Conservation (phyloP, 2,888 invertebrate species). For the Noctua comes region DNA sequence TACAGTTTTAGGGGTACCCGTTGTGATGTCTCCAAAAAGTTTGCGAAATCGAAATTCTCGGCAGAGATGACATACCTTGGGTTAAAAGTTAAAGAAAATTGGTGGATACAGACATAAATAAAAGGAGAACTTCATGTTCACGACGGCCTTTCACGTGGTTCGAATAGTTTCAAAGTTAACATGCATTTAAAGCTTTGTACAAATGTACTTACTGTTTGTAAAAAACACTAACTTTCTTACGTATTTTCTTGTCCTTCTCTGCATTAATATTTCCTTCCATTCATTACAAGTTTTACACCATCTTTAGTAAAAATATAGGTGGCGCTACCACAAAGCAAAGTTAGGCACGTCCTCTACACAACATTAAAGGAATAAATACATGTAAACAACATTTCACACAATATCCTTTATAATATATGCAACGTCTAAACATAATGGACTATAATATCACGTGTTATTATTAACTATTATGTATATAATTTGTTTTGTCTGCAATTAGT, state of each 20-base stretch:
- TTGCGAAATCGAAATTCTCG: neutral
- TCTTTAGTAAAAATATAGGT: neutral
- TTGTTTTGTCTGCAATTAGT: constrained; percentile 39
- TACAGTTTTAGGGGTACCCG: too few relatives aligned
- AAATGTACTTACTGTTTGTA: too few relatives aligned
- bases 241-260: neutral
- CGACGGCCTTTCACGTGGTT: neutral
- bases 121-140: neutral
- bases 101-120: neutral
- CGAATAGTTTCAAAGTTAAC: neutral
- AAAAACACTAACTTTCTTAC: too few relatives aligned
- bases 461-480: constrained; percentile 10
- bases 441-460: constrained; percentile 27
- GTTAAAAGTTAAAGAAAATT: neutral
- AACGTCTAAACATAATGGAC: constrained; percentile 52
- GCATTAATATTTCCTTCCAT: neutral
- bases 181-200: neutral
- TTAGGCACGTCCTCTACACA: neutral
- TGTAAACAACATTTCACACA: constrained; percentile 24
- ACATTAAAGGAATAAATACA: constrained; percentile 29
- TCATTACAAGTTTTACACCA: neutral
- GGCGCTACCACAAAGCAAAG: constrained; percentile 1
- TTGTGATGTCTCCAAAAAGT: neutral
- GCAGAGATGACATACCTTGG: neutral
- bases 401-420: constrained; percentile 33